Evolutionary conservation across 2,888 invertebrate genomes (phyloP).

Genomic region (Crossocerus cetratus): DNA sequence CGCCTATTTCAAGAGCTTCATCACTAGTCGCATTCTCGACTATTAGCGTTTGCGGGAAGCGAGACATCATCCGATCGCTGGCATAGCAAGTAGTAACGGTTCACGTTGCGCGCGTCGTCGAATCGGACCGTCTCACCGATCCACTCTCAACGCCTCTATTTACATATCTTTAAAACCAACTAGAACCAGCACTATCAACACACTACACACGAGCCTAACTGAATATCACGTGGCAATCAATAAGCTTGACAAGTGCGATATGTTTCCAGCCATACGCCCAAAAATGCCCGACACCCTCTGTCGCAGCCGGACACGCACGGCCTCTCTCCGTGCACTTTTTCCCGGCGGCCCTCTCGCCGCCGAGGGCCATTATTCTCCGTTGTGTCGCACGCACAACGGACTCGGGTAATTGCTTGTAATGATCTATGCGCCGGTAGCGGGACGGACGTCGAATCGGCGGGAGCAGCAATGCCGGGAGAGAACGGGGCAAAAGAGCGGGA

Average conservation of each 20-base stretch:
- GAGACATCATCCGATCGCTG: neutral
- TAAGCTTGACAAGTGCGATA: too few species aligned
- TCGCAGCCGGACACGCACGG: too few species aligned
- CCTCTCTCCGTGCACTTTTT: too few species aligned
- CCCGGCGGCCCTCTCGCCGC: too few species aligned
- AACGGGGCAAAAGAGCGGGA: neutral
- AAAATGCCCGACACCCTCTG: too few species aligned
- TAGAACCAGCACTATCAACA: too few species aligned
- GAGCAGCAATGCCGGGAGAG: neutral
- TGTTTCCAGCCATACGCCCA: too few species aligned
- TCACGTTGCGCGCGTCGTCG: neutral
- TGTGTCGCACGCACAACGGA: neutral
- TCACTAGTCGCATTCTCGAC: constrained; percentile 59
- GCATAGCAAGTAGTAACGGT: constrained; percentile 1
- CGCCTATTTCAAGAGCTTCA: constrained; percentile 60
- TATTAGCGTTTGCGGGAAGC: constrained; percentile 45
- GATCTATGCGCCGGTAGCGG: neutral
- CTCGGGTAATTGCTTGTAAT: constrained; percentile 1
- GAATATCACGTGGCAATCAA: too few species aligned
- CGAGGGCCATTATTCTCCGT: neutral
- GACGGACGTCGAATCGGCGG: neutral
- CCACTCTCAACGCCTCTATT: too few species aligned
- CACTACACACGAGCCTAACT: too few species aligned
- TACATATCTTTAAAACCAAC: too few species aligned
- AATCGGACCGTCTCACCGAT: too few species aligned